Conservation (phyloP, 2,888 invertebrate genomes). For the Ophion ellenae region DNA sequence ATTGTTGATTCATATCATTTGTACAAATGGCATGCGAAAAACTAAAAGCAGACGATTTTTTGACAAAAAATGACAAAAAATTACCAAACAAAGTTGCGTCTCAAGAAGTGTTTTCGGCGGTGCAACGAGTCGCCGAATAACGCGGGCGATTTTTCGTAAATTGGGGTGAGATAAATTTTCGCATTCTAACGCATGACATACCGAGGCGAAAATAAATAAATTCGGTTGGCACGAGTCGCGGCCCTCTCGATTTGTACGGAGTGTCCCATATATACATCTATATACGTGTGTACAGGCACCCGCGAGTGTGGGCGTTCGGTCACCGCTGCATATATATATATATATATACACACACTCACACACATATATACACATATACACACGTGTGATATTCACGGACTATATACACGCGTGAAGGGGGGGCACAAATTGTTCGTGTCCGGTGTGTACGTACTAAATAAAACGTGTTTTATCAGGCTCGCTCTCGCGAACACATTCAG, state of each 20-base stretch:
- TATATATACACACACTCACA: slow-evolving; percentile 4
- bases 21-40: too few species aligned
- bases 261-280: not conserved
- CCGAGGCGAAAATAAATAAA: not conserved
- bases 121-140: not conserved
- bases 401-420: slow-evolving; percentile 47
- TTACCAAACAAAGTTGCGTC: too few species aligned
- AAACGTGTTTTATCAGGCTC: slow-evolving; percentile 64
- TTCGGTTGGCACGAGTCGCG: not conserved
- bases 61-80: too few species aligned
- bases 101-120: too few species aligned
- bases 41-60: too few species aligned
- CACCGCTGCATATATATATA: slow-evolving; percentile 11
- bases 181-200: not conserved
- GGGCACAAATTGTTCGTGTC: slow-evolving; percentile 67
- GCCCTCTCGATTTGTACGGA: not conserved
- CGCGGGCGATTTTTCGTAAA: not conserved
- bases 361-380: not conserved
- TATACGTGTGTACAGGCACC: not conserved
- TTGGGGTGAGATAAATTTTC: not conserved
- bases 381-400: slow-evolving; percentile 22
- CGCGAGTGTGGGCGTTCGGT: not conserved
- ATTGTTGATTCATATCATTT: too few species aligned
- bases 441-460: slow-evolving; percentile 67
- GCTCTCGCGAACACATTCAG: slow-evolving; percentile 58